Base-by-base conservation (phyloP, 2,113 vertebrate species). In the Nyctereutes procyonoides region DNA sequence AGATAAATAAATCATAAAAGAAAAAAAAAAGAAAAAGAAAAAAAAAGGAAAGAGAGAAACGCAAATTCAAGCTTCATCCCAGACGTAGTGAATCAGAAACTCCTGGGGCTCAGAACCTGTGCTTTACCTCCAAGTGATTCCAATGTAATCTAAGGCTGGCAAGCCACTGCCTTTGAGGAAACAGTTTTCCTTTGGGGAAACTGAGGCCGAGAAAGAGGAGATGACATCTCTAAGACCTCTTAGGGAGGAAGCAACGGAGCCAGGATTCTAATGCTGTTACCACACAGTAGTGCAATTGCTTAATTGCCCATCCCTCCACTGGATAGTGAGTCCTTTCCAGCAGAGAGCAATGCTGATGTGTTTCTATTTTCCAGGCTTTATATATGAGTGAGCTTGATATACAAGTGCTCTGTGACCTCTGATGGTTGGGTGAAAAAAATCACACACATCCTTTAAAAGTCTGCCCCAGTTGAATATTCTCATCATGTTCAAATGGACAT, bases 331-430 rank as follows among this genome's bases (percentile, higher is more conserved):
- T 84, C 35, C 62, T 88, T 80, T 71, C 28, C 0, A 1, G 30
- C 28, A 94, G 62, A 67, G 32, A 82, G 15, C 7, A 79, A 51
- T 55, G 55, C 1, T 17, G 71, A 85, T 0, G 11, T 7, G 22
- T 92, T 95, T 93, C 89, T 76, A 56, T 65, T 67, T 71, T 79
- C 20, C 16, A 79, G 13, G 38, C 38, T 94, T 92, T 67, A 69
- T 28, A 10, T 32, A 11, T 0, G n/a, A 55, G 13, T 1, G 15
- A 88, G 12, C 1, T 30, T 63, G 43, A 35, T 32, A 19, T 26
- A 35, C 15, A 65, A 90, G 69, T 56, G 5, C 20, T 85, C 53
- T 65, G 77, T 80, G 73, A 63, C 22, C 35, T 67, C 48, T 38
- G 32, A 28, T 58, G 48, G 26, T 14, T 87, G 58, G 35, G 35